Evolutionary conservation across 2,888 invertebrate species (phyloP), one percentile per base, ranked within the genome.

Genomic region (Venusia cambrica): DNA sequence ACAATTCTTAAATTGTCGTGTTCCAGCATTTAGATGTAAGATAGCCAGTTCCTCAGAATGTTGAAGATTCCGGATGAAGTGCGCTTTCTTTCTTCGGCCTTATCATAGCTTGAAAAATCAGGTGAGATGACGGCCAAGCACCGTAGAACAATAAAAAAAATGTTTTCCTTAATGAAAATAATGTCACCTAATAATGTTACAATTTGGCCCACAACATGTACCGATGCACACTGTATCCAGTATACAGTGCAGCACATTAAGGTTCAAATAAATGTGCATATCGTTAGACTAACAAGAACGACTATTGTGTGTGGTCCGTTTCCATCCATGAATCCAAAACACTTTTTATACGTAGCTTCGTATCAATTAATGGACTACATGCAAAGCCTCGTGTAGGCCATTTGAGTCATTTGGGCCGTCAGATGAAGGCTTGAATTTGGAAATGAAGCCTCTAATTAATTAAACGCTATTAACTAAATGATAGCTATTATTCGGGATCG

Each of bases 221-320:
- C 43, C 38, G 33, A 36, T 36, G 39, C 40, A 45, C 49, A 45
- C 35, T 45, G 32, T 37, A 38, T 20, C 29, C 38, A 33, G 28
- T 57, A 62, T 57, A 62, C 53, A 56, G 51, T 37, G 41, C n/a
- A n/a, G n/a, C 59, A 71, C 67, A 69, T 70, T 64, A 62, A 62
- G 61, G 64, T 67, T 69, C 57, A 76, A 80, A 80, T 76, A 78
- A 81, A 85, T 83, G 80, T 83, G 79, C 85, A 83, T 85, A 78
- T 80, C 80, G 84, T 85, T 85, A 85, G 56, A 67, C 66, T 57
- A 73, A 74, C 75, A 68, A 69, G 69, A 74, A 65, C 66, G 59
- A 62, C 68, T 57, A 59, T 61, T 56, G 70, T 79, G 84, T 87
- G 85, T 87, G 85, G 84, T 84, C 84, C 62, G 64, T 61, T 63